These are phyloP conservation scores for Archivesica marissinica DNA, from an alignment of 1,140 invertebrate species.

Conservation along the genomic window DNA sequence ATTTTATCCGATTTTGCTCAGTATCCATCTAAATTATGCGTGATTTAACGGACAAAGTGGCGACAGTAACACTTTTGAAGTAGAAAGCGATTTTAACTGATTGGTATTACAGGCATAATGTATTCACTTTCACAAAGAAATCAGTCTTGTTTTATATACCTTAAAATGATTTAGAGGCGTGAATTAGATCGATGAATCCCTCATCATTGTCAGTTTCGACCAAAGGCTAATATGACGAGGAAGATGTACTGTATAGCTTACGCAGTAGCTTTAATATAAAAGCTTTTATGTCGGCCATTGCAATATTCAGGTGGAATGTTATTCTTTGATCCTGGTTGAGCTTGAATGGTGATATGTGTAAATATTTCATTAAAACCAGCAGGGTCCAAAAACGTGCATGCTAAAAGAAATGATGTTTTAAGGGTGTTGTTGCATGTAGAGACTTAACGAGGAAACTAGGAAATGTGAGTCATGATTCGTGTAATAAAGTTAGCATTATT, in stretches of 20 bases:
- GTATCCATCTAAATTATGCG: no score
- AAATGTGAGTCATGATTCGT: background rate
- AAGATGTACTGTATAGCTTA: constrained; percentile 10
- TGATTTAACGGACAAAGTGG: constrained; percentile 4
- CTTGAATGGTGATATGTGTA: background rate
- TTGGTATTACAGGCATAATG: constrained; percentile 7
- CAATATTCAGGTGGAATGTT: constrained; percentile 25
- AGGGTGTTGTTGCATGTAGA: background rate
- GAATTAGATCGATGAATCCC: constrained; percentile 27
- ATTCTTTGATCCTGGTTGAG: constrained; percentile 16
- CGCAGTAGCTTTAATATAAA: constrained; percentile 19
- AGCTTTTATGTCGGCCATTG: constrained; percentile 14
- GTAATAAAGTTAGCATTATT: background rate
- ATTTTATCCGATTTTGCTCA: no score
- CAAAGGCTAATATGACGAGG: background rate
- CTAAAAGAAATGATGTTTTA: background rate
- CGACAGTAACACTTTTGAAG: background rate
- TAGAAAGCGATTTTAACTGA: constrained; percentile 14
- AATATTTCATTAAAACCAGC: constrained; percentile 24
- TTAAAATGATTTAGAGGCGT: background rate
- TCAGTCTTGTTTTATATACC: constrained; percentile 6
- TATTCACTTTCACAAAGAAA: constrained; percentile 12
- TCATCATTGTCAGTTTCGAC: constrained; percentile 2
- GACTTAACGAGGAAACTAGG: background rate
- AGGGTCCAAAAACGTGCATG: constrained; percentile 2